Evolutionary conservation across 2,113 vertebrate genomes (phyloP).

Genomic region (Parus major): DNA sequence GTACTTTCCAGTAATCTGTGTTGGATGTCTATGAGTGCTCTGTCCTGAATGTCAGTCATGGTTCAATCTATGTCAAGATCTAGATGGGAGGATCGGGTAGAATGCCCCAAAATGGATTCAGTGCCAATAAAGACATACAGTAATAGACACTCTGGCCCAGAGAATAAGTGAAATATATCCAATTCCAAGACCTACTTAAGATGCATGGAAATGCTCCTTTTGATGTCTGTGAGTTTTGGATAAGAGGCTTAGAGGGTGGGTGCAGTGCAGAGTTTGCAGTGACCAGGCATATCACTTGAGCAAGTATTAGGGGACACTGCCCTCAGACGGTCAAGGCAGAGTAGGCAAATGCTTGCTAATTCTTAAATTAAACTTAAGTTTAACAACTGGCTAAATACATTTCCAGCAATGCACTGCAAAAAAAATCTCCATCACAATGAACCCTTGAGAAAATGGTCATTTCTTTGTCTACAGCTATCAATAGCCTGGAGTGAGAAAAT

Average conservation of each 20-base stretch:
- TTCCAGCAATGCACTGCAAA: not conserved
- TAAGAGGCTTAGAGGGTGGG: not conserved
- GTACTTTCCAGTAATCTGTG: not conserved
- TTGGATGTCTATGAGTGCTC: not conserved
- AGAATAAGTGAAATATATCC: not conserved
- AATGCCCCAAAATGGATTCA: not conserved
- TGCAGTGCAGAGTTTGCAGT: not conserved
- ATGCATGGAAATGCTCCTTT: not conserved
- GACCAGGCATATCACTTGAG: not conserved
- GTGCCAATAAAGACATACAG: not conserved
- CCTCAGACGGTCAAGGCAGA: slow-evolving; percentile 10
- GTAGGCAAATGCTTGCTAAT: slow-evolving; percentile 6
- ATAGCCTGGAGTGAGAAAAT: not conserved
- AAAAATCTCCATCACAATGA: not conserved
- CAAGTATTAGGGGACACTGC: slow-evolving; percentile 24
- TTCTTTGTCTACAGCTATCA: not conserved
- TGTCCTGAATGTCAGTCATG: not conserved
- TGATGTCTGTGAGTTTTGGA: not conserved
- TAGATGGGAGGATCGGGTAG: not conserved
- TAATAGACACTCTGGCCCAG: not conserved
- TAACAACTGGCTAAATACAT: not conserved
- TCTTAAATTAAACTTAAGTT: not conserved
- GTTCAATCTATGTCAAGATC: not conserved
- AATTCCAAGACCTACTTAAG: not conserved
- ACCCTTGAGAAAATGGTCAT: not conserved